phyloP scores from a whole-genome alignment of 2,113 vertebrate species.

The Tricholaema leucomelas region DNA sequence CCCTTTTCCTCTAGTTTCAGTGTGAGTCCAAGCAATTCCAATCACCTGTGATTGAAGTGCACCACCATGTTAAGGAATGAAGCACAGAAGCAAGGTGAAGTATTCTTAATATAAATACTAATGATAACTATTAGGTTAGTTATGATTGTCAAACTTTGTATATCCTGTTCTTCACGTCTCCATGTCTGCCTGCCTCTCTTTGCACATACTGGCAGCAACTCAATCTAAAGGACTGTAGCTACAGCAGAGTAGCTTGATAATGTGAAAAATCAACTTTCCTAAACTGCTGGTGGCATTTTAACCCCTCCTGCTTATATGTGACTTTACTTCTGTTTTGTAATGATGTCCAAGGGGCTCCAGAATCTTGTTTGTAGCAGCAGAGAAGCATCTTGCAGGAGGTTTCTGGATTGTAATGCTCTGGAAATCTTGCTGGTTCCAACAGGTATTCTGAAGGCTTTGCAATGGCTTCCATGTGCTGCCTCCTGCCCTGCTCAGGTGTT shows the following conservation, averaged over 20 bases:
- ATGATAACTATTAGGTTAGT: not conserved
- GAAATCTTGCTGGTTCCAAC: not conserved
- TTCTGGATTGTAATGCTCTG: not conserved
- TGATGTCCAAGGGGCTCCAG: not conserved
- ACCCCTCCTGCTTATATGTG: not conserved
- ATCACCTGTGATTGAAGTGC: not conserved
- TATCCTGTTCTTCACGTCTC: not conserved
- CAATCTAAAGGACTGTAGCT: not conserved
- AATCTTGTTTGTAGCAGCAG: not conserved
- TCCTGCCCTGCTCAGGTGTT: not conserved
- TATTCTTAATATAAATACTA: not conserved
- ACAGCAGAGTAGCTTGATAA: not conserved
- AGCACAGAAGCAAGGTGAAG: not conserved
- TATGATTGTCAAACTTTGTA: not conserved
- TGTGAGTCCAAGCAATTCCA: not conserved
- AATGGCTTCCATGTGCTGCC: not conserved
- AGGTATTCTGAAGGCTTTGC: not conserved
- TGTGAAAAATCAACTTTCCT: not conserved
- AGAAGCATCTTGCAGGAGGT: not conserved
- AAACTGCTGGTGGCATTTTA: not conserved
- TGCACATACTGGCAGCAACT: not conserved
- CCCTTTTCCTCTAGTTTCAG: not conserved
- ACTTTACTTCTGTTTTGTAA: not conserved
- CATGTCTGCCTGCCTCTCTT: accelerated
- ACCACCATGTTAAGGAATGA: not conserved